Evolutionary conservation across 2,888 invertebrate genomes (phyloP), one percentile per base, ranked within the genome.

Genomic region (Ophonus ardosiacus): DNA sequence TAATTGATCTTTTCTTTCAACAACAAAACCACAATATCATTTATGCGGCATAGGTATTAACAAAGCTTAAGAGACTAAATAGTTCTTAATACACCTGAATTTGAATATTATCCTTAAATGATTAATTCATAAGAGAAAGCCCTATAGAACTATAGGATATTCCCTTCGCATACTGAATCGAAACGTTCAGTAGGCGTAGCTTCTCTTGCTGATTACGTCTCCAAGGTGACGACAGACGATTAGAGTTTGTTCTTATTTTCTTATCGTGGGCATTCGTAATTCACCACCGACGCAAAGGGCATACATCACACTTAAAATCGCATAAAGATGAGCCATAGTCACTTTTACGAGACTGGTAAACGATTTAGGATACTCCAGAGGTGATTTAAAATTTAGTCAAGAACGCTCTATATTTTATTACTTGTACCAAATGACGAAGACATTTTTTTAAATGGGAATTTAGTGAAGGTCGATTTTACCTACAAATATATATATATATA

Each of bases 221-320:
- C 43, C 31, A 31, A 38, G 68, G 68, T 68, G 68, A 68, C n/a
- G 68, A 68, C 38, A 38, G 68, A 13, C 68, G 68, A 68, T 68
- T 68, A 68, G 68, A 68, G 68, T 31, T 68, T 68, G 68, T 68
- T 68, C 68, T 68, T 68, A 68, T 68, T 38, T 68, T 68, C 68
- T 68, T 68, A 68, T 68, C 68, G 7, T 31, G 38, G 68, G 13
- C 68, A 68, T 15, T 40, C 68, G 18, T 13, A 10, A 63, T 24
- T 18, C 18, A 38, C 31, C 7, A 68, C 31, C 68, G 38, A 4
- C 51, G 74, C 13, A 21, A 17, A n/a, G 18, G 24, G 43, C 43
- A 56, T 74, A 74, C 43, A 74, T 74, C 43, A 51, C 74, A 74
- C 74, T 74, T 74, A 74, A 74, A 74, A 74, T 51, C 74, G 43